Evolutionary conservation across 2,888 invertebrate genomes (phyloP).

Genomic region (Clostera curtula): DNA sequence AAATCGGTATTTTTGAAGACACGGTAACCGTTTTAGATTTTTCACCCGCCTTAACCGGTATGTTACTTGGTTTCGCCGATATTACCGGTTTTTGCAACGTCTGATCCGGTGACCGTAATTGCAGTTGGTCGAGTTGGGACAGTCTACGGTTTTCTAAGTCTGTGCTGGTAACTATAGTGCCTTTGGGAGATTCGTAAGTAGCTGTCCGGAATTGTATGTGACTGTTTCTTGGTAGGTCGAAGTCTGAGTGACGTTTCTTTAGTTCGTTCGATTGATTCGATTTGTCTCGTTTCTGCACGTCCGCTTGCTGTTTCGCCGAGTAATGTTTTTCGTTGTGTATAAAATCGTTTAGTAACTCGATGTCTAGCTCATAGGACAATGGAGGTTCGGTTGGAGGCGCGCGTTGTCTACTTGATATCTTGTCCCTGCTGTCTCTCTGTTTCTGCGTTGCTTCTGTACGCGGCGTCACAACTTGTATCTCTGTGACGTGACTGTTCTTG

Average conservation of each 20-base stretch:
- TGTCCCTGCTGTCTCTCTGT: constrained; percentile 44
- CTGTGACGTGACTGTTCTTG: constrained; percentile 80
- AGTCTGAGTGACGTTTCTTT: constrained; percentile 70
- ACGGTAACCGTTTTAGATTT: constrained; percentile 43
- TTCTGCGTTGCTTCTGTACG: constrained; percentile 48
- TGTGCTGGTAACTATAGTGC: constrained; percentile 70
- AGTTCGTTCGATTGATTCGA: constrained; percentile 50
- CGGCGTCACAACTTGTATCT: constrained; percentile 81
- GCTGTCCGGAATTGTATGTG: constrained; percentile 78
- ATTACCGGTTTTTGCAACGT: constrained; percentile 48
- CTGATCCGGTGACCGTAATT: constrained; percentile 43
- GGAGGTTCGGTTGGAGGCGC: constrained; percentile 43
- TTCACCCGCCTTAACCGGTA: constrained; percentile 57
- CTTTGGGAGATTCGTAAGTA: constrained; percentile 76
- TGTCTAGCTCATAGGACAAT: constrained; percentile 58
- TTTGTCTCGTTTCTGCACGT: constrained; percentile 54
- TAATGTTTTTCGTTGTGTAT: constrained; percentile 62
- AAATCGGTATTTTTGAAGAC: constrained; percentile 71
- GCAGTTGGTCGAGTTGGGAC: constrained; percentile 70
- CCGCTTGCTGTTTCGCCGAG: constrained; percentile 55
- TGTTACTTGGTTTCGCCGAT: constrained; percentile 62
- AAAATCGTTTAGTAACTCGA: constrained; percentile 64
- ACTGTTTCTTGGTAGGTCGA: constrained; percentile 68
- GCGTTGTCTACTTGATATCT: constrained; percentile 57
- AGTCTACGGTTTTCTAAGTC: constrained; percentile 71